Percentiles rank a stretch among this genome's conserved stretches.
These are phyloP conservation scores for Benthosema pterotum DNA, from an alignment of 2,797 vertebrate species.

Conservation along the genomic window DNA sequence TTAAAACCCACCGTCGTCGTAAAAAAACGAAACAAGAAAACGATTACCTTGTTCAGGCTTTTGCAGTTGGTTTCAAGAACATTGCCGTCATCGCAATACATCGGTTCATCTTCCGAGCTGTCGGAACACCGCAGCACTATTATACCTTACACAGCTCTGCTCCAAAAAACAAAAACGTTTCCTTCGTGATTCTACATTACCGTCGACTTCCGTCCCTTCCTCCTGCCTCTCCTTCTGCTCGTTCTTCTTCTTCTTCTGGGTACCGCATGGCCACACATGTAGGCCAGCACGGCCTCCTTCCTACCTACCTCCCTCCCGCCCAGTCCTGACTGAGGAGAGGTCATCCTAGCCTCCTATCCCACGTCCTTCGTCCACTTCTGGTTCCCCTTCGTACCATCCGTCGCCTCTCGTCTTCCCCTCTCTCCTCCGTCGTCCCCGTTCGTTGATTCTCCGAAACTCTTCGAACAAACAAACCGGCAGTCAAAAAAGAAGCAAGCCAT, in stretches of 20 bases:
- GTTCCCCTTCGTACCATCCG: not conserved
- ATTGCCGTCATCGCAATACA: not conserved
- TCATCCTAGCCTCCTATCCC: constrained; percentile 9
- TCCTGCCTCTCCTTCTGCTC: not conserved
- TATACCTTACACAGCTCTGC: constrained; percentile 1
- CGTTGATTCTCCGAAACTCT: too few relatives aligned
- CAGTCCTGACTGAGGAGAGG: constrained; percentile 29
- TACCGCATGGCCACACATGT: too few relatives aligned
- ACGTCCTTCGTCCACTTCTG: not conserved
- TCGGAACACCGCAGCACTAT: not conserved
- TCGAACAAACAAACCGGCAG: too few relatives aligned
- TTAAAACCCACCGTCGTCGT: not conserved
- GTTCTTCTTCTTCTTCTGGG: not conserved
- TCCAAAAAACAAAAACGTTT: constrained; percentile 1
- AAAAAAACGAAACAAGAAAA: too few relatives aligned
- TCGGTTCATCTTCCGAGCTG: constrained; percentile 15
- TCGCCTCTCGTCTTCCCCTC: too few relatives aligned
- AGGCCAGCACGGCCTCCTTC: constrained; percentile 28
- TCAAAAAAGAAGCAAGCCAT: too few relatives aligned
- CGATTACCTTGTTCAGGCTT: constrained; percentile 33
- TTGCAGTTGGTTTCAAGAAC: constrained; percentile 62
- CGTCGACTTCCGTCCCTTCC: constrained; percentile 14
- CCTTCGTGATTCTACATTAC: too few relatives aligned
- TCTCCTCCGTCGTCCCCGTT: too few relatives aligned
- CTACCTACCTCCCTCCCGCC: too few relatives aligned